A percentile compares a stretch with the other conserved stretches of the same genome.
Evolutionary conservation across 2,797 vertebrate species (phyloP).

Genomic region (Smutsia temminckii): DNA sequence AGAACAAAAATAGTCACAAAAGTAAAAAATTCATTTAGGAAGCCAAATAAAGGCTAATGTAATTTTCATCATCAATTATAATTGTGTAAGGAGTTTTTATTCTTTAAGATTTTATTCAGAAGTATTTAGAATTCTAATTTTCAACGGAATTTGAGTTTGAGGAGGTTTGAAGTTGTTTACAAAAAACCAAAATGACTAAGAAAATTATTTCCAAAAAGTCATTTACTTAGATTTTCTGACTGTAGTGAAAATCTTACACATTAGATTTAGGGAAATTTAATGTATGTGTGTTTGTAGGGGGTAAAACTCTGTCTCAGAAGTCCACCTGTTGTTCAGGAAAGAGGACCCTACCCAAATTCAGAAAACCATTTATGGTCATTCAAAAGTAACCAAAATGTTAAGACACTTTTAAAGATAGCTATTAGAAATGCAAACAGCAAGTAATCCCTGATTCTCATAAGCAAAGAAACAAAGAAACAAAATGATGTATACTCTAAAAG

Average conservation of each 20-base stretch:
- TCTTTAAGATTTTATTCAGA: constrained; percentile 50
- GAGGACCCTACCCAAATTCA: neutral
- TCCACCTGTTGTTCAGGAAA: neutral
- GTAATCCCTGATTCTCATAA: neutral
- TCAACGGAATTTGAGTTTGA: constrained; percentile 27
- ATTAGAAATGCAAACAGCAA: neutral
- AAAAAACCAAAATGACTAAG: constrained; percentile 34
- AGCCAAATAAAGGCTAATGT: neutral
- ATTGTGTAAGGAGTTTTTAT: constrained; percentile 34
- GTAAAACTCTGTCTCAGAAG: neutral
- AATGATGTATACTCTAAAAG: constrained; percentile 4
- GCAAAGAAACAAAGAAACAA: constrained; percentile 52
- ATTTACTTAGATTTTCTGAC: constrained; percentile 21
- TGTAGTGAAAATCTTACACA: neutral
- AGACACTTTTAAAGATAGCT: neutral
- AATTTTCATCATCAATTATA: neutral
- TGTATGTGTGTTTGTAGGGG: too few relatives aligned
- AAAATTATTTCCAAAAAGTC: neutral
- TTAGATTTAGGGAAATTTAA: neutral
- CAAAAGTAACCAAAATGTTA: neutral
- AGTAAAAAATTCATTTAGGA: neutral
- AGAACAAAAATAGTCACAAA: constrained; percentile 8
- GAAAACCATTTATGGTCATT: constrained; percentile 19
- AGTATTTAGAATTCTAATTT: constrained; percentile 56
- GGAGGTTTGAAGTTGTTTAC: neutral